phyloP scores from a whole-genome alignment of 2,113 vertebrate species.

The Nesogale talazaci region DNA sequence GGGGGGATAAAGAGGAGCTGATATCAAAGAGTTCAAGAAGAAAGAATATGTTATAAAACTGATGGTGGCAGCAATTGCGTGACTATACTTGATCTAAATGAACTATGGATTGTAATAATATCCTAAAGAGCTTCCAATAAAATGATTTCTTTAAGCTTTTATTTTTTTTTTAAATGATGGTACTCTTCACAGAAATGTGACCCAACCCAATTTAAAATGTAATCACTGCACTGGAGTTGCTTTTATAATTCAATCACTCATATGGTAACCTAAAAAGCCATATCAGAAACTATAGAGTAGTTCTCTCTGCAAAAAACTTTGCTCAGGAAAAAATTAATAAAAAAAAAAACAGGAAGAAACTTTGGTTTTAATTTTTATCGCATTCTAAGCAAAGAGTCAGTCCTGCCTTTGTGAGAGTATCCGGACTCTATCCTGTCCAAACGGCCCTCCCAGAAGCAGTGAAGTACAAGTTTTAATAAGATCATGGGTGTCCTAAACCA shows the following conservation, averaged over 20 bases:
- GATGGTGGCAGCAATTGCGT: no score
- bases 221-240: neutral
- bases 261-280: neutral
- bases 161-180: neutral
- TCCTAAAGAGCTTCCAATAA: no score
- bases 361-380: neutral
- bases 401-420: neutral
- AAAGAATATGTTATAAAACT: no score
- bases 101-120: no score
- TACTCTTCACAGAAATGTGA: neutral
- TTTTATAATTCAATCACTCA: neutral
- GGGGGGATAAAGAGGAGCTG: no score
- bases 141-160: no score
- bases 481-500: neutral
- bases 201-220: neutral
- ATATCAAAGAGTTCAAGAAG: no score
- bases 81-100: no score
- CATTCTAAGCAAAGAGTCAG: neutral
- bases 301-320: neutral
- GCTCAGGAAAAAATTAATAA: no score
- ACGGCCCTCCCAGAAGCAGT: neutral
- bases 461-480: neutral
- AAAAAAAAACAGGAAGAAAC: conserved; percentile 13
- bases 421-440: conserved; percentile 20
- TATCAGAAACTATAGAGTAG: neutral